Base-by-base conservation (phyloP, 2,888 invertebrate species). In the Fragum fragum region DNA sequence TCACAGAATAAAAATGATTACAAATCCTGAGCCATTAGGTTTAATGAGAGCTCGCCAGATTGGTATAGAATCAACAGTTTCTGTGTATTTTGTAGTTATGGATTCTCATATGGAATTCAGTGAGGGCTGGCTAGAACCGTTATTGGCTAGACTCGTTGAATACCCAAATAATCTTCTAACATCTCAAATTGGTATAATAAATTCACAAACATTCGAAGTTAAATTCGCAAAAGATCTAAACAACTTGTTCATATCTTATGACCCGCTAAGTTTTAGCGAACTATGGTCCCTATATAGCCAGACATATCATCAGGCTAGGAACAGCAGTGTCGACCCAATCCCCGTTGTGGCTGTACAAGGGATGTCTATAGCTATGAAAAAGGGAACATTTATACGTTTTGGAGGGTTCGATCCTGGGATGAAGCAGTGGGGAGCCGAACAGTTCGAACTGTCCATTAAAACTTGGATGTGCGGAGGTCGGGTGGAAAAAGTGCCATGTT, bases 361-460 rank as follows among this genome's bases (percentile, higher is more conserved):
- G 1, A 87, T 82, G 77, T 72, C 76, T 57, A 79, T 82, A 26
- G 84, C 71, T 7, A 82, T 85, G 76, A 80, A 76, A 32, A 87
- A 79, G 42, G 66, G 73, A 9, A 84, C 79, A 47, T 85, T 87
- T 47, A 59, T 81, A 42, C 72, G 79, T 26, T 76, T 87, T 11
- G 87, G 85, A 1, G 87, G 87, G 1, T 87, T 87, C 70, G 87
- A 87, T 73, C 76, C 73, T 16, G 87, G 87, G 14, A 87, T 87
- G 87, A 74, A 82, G 69, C 70, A 85, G 11, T 87, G 85, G 85
- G 87, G 87, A 26, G 63, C 81, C 1, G 85, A 85, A 32, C 85
- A 85, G 28, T 73, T 83, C 26, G 87, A 85, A 52, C 66, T 87
- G 52, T 85, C 85, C 5, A 71, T 83, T 5, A 87, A 87, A 73